Evolutionary conservation across 2,888 invertebrate genomes (phyloP).

Genomic region (Synergus gifuensis): DNA sequence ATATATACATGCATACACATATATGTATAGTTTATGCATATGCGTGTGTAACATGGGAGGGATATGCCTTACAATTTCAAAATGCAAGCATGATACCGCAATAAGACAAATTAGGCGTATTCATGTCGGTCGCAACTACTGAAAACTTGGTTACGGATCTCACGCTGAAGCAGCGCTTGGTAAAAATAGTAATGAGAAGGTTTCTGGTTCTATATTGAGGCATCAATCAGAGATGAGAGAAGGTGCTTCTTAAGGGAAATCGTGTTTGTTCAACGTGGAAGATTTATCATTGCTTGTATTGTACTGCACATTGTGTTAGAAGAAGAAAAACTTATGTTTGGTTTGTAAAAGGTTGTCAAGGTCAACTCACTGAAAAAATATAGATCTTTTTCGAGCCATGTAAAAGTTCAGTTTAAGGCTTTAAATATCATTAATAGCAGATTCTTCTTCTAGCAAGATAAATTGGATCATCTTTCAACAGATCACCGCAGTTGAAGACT

Average conservation of each 20-base stretch:
- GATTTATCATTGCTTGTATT: slow-evolving; percentile 20
- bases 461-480: slow-evolving; percentile 9
- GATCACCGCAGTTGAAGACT: too few species aligned
- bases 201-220: slow-evolving; percentile 36
- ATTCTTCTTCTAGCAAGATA: slow-evolving; percentile 2
- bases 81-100: slow-evolving; percentile 54
- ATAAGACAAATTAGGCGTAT: slow-evolving; percentile 56
- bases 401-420: slow-evolving; percentile 2
- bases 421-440: background rate
- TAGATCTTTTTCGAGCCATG: background rate
- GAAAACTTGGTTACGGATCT: slow-evolving; percentile 35
- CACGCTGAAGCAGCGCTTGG: slow-evolving; percentile 4
- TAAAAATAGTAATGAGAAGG: slow-evolving; percentile 41
- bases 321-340: slow-evolving; percentile 24
- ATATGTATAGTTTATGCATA: background rate
- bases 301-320: slow-evolving; percentile 9
- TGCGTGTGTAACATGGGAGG: background rate
- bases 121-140: slow-evolving; percentile 36
- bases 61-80: slow-evolving; percentile 47
- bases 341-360: slow-evolving; percentile 32
- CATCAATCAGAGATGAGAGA: slow-evolving; percentile 39
- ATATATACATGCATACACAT: background rate
- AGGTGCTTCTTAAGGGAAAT: slow-evolving; percentile 32
- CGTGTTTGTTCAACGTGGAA: slow-evolving; percentile 26
- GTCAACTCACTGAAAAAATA: slow-evolving; percentile 3